Evolutionary conservation across 1,140 invertebrate genomes (phyloP).

Genomic region (Dinoponera quadriceps): DNA sequence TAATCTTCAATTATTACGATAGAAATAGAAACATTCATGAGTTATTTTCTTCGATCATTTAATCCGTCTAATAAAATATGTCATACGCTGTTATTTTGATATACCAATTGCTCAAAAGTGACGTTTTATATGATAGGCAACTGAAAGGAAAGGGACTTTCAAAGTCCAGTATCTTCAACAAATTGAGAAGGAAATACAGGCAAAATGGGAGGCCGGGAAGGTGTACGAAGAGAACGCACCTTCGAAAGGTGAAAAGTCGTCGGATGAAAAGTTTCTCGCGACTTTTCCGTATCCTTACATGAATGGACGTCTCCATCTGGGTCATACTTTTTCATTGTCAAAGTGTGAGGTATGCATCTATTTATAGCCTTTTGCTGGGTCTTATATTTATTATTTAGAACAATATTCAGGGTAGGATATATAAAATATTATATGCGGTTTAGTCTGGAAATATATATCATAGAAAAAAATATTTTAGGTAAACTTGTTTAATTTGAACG

Average conservation of each 20-base stretch:
- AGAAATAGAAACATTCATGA: neutral
- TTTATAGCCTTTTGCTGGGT: neutral
- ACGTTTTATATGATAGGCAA: slow-evolving; percentile 64
- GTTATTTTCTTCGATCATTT: slow-evolving; percentile 17
- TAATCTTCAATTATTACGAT: neutral
- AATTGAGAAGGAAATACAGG: slow-evolving; percentile 94
- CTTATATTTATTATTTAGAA: neutral
- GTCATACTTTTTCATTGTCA: slow-evolving; percentile 98
- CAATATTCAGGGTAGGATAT: no score
- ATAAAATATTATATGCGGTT: no score
- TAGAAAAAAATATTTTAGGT: no score
- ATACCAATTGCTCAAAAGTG: slow-evolving; percentile 5
- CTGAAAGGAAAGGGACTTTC: slow-evolving; percentile 95
- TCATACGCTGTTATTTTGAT: neutral
- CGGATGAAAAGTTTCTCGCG: slow-evolving; percentile 95
- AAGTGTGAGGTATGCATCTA: slow-evolving; percentile 93
- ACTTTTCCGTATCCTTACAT: slow-evolving; percentile 99
- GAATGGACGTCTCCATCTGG: slow-evolving; percentile 99
- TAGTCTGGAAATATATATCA: no score
- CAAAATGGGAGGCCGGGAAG: slow-evolving; percentile 92
- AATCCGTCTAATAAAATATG: neutral
- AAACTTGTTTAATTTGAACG: no score
- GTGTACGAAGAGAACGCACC: slow-evolving; percentile 94
- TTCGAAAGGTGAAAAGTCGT: slow-evolving; percentile 83
- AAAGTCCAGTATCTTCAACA: slow-evolving; percentile 96